phyloP scores from a whole-genome alignment of 2,113 vertebrate genomes.

The Nothoprocta pentlandii region DNA sequence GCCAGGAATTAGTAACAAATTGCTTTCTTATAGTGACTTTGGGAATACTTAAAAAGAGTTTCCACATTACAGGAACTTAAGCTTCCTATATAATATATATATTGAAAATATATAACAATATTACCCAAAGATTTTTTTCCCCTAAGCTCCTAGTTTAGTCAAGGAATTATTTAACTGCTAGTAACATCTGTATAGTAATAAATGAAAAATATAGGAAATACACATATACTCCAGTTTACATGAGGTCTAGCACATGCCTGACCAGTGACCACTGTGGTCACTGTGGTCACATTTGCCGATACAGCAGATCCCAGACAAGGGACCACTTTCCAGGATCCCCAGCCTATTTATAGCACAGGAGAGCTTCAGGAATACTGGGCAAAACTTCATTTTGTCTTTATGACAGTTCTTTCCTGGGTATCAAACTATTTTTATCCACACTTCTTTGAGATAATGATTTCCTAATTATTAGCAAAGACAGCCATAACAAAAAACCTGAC shows the following conservation, averaged over 20 bases:
- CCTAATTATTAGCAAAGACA: not conserved
- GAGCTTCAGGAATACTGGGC: not conserved
- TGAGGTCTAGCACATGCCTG: not conserved
- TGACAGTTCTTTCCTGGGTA: fast-evolving
- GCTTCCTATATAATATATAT: not conserved
- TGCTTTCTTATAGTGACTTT: not conserved
- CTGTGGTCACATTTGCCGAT: not conserved
- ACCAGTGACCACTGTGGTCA: not conserved
- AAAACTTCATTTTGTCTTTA: not conserved
- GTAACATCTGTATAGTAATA: not conserved
- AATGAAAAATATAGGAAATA: not conserved
- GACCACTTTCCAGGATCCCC: not conserved
- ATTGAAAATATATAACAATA: not conserved
- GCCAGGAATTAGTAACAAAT: not conserved
- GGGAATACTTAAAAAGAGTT: not conserved
- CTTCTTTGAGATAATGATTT: not conserved
- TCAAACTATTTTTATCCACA: not conserved
- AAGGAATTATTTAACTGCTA: not conserved
- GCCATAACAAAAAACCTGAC: not conserved
- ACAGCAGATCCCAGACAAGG: not conserved
- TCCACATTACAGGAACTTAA: not conserved
- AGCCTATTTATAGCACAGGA: not conserved
- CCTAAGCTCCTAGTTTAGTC: not conserved
- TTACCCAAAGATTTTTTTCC: not conserved
- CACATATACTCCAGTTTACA: not conserved